A percentile compares a stretch with the other conserved stretches of the same genome.
Conservation (phyloP, 2,888 invertebrate species). For the Hyposoter dolosus region DNA sequence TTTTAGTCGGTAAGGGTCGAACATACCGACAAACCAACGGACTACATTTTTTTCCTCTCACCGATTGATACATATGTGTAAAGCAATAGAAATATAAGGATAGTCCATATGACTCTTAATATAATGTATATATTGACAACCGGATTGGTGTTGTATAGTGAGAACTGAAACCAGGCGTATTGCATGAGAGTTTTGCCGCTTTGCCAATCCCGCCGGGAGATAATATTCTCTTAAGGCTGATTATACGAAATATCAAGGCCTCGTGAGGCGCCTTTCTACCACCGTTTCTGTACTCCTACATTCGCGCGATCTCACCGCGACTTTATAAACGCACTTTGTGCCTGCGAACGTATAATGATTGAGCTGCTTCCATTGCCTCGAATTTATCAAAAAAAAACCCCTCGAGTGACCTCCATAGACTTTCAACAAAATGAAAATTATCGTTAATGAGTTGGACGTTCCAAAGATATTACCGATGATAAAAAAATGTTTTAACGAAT, state of each 20-base stretch:
- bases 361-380: conserved; percentile 28
- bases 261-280: conserved; percentile 79
- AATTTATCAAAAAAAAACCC: conserved; percentile 44
- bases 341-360: conserved; percentile 35
- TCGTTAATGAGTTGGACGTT: neutral
- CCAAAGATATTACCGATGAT: neutral
- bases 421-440: neutral
- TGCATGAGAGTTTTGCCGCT: conserved; percentile 56
- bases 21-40: neutral
- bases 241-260: conserved; percentile 82
- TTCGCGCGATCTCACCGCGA: conserved; percentile 59
- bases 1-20: neutral
- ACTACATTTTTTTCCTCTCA: neutral
- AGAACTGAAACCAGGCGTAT: conserved; percentile 60
- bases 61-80: neutral
- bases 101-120: neutral
- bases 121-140: conserved; percentile 38
- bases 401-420: neutral
- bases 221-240: conserved; percentile 80
- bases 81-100: neutral
- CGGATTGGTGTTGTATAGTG: conserved; percentile 48
- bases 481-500: neutral
- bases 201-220: conserved; percentile 70
- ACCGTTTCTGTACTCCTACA: conserved; percentile 64
- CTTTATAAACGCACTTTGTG: conserved; percentile 58